Base-by-base conservation (phyloP, 64 coral and sea anemone species). In the Astreopora myriophthalma region DNA sequence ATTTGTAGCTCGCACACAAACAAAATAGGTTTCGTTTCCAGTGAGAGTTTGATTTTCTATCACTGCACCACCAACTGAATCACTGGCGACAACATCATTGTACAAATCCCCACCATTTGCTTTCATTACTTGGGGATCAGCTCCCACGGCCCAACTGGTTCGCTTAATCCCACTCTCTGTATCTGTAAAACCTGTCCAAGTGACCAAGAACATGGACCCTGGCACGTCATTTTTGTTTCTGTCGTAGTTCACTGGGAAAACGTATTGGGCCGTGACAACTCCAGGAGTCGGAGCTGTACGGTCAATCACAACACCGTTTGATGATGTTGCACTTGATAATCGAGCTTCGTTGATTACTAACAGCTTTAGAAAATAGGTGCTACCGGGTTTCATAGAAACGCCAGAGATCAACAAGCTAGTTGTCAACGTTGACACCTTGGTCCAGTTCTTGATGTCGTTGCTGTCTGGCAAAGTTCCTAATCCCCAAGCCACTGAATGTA, bases 121-220 rank as follows among this genome's bases (percentile, higher is more conserved):
- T 91, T 71, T 78, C 22, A 89, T 65, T 3, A 51, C 36, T 46
- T 81, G 68, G 35, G 62, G 65, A 68, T 87, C 82, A 19, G 70
- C 74, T 42, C 97, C 97, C 8, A 95, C 83, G 16, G 94, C 94
- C 94, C 94, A 96, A 38, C 97, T 94, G 14, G 86, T 96, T 32
- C 32, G 9, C 37, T 44, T 71, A 27, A 99, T 46, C 26, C 97
- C 97, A 85, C 97, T 99, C 29, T 99, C 94, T 27, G 35, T 6
- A 49, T 99, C 97, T 70, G 63, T 60, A 62, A 99, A 99, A 23
- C 97, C 97, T 70, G 86, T 99, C 97, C 97, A 99, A 6, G 94
- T 87, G 1, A 93, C 94, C 3, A 89, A 60, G 20, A 99, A 96
- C 9, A 67, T 88, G 20, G 97, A 80, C 29, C 87, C 94, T 7